phyloP scores from a whole-genome alignment of 2,113 vertebrate genomes.

The Platanista minor region DNA sequence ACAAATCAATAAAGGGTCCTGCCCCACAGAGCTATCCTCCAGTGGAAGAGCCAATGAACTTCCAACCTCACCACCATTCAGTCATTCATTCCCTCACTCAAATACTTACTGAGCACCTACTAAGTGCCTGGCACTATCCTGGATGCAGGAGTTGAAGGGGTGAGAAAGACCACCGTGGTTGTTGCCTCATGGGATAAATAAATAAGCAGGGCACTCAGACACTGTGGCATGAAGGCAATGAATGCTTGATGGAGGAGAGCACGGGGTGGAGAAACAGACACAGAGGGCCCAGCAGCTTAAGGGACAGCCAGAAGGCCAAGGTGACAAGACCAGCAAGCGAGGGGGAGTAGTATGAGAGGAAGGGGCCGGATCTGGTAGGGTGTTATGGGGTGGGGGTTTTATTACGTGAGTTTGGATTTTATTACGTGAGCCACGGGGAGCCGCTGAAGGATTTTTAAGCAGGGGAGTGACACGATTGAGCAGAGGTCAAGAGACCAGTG shows the following conservation, averaged over 20 bases:
- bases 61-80: neutral
- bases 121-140: neutral
- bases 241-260: neutral
- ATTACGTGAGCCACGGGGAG: neutral
- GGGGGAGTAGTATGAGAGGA: neutral
- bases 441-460: neutral
- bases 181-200: neutral
- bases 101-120: neutral
- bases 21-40: neutral
- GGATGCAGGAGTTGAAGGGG: neutral
- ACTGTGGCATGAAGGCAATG: neutral
- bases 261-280: fast-evolving
- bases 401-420: neutral
- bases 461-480: neutral
- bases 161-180: neutral
- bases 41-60: neutral
- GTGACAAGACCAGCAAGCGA: neutral
- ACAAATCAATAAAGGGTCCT: neutral
- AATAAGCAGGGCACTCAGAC: neutral
- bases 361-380: too few species aligned
- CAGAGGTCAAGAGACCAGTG: neutral
- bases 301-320: neutral
- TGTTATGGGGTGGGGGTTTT: neutral
- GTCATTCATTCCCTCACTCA: neutral
- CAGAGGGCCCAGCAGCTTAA: neutral